phyloP scores from a whole-genome alignment of 2,113 vertebrate species.

The Paramormyrops kingsleyae region DNA sequence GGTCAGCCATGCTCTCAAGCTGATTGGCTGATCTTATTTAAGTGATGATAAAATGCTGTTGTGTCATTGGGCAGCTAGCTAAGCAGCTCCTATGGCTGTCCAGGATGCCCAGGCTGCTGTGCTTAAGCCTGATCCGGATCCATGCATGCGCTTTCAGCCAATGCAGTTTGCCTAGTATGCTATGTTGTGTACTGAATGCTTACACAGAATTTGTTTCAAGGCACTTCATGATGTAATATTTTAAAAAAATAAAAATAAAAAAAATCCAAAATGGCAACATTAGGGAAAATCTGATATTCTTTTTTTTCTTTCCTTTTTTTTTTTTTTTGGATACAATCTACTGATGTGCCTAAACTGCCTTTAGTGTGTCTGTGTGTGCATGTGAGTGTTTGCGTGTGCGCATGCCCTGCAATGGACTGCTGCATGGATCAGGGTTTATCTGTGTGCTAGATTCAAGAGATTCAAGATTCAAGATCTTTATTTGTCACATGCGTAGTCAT shows the following conservation, averaged over 20 bases:
- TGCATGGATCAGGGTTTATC: background rate
- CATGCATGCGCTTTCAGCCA: background rate
- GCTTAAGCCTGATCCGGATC: background rate
- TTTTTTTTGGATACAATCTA: background rate
- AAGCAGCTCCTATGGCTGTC: background rate
- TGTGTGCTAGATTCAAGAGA: too few relatives aligned
- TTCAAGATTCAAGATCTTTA: too few relatives aligned
- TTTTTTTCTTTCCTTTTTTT: background rate
- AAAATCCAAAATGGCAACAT: background rate
- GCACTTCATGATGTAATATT: background rate
- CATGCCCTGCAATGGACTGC: background rate
- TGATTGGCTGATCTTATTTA: background rate
- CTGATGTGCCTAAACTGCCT: background rate
- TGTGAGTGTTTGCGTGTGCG: background rate
- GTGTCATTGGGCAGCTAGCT: background rate
- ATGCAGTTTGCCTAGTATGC: background rate
- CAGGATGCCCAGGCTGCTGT: background rate
- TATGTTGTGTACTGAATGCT: background rate
- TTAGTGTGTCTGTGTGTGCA: background rate
- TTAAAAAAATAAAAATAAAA: background rate
- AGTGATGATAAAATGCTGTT: background rate
- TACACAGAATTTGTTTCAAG: background rate
- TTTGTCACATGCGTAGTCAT: too few relatives aligned
- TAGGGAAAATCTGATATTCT: background rate
- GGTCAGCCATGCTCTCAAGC: background rate